Base-by-base conservation (phyloP, 1,140 invertebrate species). In the Solenopsis invicta region DNA sequence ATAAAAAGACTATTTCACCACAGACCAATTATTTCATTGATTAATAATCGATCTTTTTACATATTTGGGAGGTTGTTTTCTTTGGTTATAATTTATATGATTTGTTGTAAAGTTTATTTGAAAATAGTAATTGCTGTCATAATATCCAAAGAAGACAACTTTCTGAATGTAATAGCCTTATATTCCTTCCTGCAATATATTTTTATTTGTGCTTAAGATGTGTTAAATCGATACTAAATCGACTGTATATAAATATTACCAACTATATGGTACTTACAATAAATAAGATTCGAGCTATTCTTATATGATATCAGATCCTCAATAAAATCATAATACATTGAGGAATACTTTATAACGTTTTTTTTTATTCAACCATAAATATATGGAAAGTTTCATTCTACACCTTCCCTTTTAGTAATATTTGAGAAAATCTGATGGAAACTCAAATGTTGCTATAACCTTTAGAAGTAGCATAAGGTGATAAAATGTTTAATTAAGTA, bases 21-120 rank as follows among this genome's bases (percentile, higher is more conserved):
- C 85, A 93, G 92, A 90, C 91, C 92, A 94, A 93, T 94, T 95
- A 93, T 94, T 94, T 95, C 92, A 95, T 95, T 95, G 89, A 94
- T 94, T 93, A 89, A 94, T 94, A 92, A 92, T 92, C 92, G 90
- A 93, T 96, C 95, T 96, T 94, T 96, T 96, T 93, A 96, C 95
- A 96, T 96, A 95, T 96, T 96, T 94, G 96, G 97, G 97, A 97
- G 96, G 96, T 95, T 96, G 95, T 94, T 96, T 97, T 97, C 96
- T 95, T 94, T 84, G 80, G 54, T 41, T 13, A 21, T 48, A 13
- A 59, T 82, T 48, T 48, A 13, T 34, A 48, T 82, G 24, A 34
- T 62, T 74, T 93, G 94, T 92, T 92, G 86, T 75, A 52, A 74
- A 34, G 45, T 67, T 66, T 64, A 78, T 72, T 50, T 85, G 6